Evolutionary conservation across 2,888 invertebrate species (phyloP).

Genomic region (Lymantria dispar): DNA sequence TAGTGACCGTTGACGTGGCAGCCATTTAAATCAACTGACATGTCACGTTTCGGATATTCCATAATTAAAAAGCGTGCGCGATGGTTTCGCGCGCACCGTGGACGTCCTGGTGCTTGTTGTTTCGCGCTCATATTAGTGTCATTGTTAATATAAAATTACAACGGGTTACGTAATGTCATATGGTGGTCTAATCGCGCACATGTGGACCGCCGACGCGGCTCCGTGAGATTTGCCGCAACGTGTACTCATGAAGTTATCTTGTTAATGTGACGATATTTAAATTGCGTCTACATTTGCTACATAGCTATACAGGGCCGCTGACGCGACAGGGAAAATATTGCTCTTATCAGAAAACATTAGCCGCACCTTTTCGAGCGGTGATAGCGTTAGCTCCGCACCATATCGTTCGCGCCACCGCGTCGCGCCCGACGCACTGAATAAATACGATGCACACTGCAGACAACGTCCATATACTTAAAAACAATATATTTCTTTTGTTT

Average conservation of each 20-base stretch:
- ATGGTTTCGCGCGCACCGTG: not conserved
- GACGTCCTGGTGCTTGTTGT: conserved; percentile 21
- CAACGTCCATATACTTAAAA: conserved; percentile 33
- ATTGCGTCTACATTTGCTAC: conserved; percentile 51
- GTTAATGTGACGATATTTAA: conserved; percentile 41
- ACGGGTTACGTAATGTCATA: conserved; percentile 70
- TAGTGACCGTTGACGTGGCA: conserved; percentile 27
- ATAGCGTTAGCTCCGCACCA: conserved; percentile 65
- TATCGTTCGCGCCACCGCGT: conserved; percentile 49
- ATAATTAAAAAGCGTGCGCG: not conserved
- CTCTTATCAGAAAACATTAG: conserved; percentile 76
- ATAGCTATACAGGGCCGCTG: conserved; percentile 59
- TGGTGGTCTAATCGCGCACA: conserved; percentile 67
- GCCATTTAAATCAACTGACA: conserved; percentile 1
- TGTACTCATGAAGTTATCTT: conserved; percentile 47
- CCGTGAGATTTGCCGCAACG: conserved; percentile 42
- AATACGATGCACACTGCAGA: conserved; percentile 38
- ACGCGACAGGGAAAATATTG: conserved; percentile 73
- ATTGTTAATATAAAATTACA: conserved; percentile 42
- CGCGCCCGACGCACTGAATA: conserved; percentile 62
- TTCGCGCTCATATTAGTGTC: conserved; percentile 40
- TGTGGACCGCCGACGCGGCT: conserved; percentile 56
- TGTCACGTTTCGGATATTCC: conserved; percentile 9
- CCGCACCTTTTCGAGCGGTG: conserved; percentile 77
- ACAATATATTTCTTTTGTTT: conserved; percentile 46